Evolutionary conservation across 2,113 vertebrate species (phyloP).

Genomic region (Bubo scandiacus): DNA sequence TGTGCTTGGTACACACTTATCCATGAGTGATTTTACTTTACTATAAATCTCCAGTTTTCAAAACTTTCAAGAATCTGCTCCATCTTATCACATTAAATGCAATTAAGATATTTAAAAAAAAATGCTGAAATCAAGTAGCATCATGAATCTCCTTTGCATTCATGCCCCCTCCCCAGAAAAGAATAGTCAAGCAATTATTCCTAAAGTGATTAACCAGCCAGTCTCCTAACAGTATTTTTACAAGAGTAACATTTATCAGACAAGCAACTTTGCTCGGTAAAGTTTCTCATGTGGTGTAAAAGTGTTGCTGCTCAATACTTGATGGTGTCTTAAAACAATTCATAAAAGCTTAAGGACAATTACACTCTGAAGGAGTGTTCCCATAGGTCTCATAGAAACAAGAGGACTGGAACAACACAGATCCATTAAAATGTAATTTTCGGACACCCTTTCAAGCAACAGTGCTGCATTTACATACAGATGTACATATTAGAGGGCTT

Average conservation of each 20-base stretch:
- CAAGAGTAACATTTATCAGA: background rate
- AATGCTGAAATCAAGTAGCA: background rate
- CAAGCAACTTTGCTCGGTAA: background rate
- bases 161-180: background rate
- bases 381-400: background rate
- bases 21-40: background rate
- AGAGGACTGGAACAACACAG: background rate
- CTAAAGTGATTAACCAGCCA: background rate
- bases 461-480: background rate
- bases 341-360: conserved; percentile 32
- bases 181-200: background rate
- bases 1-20: background rate
- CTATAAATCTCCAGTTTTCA: background rate
- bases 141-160: background rate
- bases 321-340: conserved; percentile 19
- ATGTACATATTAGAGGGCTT: background rate
- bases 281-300: background rate
- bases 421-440: background rate
- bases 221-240: background rate
- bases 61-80: background rate
- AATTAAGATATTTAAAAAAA: background rate
- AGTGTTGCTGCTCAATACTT: background rate
- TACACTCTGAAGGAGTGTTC: background rate
- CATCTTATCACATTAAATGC: background rate
- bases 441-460: background rate